Percentiles rank a stretch among this genome's conserved stretches.
Evolutionary conservation across 2,888 invertebrate genomes (phyloP).

Genomic region (Altica lythri): DNA sequence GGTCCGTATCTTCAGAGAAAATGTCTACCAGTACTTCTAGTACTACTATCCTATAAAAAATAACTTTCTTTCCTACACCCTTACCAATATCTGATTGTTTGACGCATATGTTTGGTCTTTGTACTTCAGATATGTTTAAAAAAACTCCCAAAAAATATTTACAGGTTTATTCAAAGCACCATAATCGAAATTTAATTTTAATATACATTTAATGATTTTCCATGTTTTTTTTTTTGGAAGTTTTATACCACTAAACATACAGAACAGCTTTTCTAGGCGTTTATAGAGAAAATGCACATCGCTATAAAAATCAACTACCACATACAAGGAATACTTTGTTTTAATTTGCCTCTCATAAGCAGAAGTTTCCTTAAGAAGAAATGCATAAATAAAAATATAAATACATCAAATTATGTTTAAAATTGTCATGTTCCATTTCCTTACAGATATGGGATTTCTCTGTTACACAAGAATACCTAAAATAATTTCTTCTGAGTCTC

Average conservation of each 20-base stretch:
- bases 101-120: slow-evolving; percentile 10
- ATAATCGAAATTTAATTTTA: no score
- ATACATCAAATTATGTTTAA: slow-evolving; percentile 29
- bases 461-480: slow-evolving; percentile 26
- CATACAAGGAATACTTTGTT: slow-evolving; percentile 23
- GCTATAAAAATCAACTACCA: slow-evolving; percentile 29
- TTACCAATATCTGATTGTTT: slow-evolving; percentile 17
- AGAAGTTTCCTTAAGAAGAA: slow-evolving; percentile 23
- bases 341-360: slow-evolving; percentile 7
- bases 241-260: slow-evolving; percentile 15
- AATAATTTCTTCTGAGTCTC: slow-evolving; percentile 24
- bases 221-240: background rate
- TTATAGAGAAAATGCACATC: slow-evolving; percentile 21
- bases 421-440: slow-evolving; percentile 36
- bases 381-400: slow-evolving; percentile 34
- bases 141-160: slow-evolving; percentile 2
- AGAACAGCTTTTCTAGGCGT: slow-evolving; percentile 30
- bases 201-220: background rate
- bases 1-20: no score
- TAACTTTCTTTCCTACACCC: slow-evolving; percentile 9
- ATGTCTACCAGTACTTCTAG: background rate
- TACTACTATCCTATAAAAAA: slow-evolving; percentile 8
- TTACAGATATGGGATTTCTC: slow-evolving; percentile 19
- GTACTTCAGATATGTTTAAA: slow-evolving; percentile 13
- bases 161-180: background rate